Conservation (phyloP, 2,888 invertebrate genomes). For the Nebria salina region DNA sequence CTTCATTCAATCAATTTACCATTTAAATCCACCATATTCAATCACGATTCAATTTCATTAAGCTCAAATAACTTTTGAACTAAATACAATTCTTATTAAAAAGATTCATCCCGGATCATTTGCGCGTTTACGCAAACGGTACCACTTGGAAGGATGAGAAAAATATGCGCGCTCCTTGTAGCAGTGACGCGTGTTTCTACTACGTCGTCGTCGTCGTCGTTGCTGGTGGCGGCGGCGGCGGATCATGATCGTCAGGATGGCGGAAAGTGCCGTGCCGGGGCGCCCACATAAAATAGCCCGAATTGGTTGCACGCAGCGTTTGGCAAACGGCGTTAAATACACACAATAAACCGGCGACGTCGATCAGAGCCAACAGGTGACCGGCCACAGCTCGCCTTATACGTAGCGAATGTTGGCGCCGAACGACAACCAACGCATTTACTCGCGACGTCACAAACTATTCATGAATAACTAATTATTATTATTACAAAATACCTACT, state of each 20-base stretch:
- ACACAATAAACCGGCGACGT: slow-evolving; percentile 31
- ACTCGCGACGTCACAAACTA: slow-evolving; percentile 19
- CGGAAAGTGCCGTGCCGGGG: not conserved
- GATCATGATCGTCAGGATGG: not conserved
- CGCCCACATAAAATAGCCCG: slow-evolving; percentile 26
- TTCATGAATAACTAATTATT: slow-evolving; percentile 10
- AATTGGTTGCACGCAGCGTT: slow-evolving; percentile 33
- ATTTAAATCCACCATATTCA: not conserved
- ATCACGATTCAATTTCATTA: too few species aligned
- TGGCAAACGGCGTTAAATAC: slow-evolving; percentile 42
- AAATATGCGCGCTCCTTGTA: not conserved
- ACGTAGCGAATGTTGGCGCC: slow-evolving; percentile 40
- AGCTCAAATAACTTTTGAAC: too few species aligned
- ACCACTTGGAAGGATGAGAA: not conserved
- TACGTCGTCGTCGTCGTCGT: too few species aligned
- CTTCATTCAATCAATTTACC: not conserved
- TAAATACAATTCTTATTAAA: too few species aligned
- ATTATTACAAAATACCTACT: slow-evolving; percentile 15
- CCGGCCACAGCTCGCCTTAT: slow-evolving; percentile 28
- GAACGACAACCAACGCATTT: slow-evolving; percentile 30
- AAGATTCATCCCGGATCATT: too few species aligned
- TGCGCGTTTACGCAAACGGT: not conserved
- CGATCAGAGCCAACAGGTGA: slow-evolving; percentile 27
- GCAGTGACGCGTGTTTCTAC: not conserved
- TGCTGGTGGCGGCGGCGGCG: not conserved